These are phyloP conservation scores for Coranthus polyacanthus DNA, from an alignment of 2,797 vertebrate genomes.

Conservation along the genomic window DNA sequence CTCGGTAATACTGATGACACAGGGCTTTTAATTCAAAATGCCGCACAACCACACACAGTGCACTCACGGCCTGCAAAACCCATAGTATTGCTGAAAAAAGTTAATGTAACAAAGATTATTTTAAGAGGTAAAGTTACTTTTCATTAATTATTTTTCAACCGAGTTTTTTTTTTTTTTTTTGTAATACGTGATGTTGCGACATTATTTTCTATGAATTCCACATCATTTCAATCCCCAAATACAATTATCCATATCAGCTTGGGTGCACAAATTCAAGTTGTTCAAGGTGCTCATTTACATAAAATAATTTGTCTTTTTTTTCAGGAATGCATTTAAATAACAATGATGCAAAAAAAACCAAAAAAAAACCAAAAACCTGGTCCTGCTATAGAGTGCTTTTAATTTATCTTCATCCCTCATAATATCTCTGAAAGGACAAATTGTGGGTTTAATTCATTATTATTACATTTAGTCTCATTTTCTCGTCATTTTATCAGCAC, in stretches of 20 bases:
- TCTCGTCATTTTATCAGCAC: not conserved
- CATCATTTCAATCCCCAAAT: slow-evolving; percentile 11
- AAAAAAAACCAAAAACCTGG: too few relatives aligned
- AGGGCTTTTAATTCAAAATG: slow-evolving; percentile 81
- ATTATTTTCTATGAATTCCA: slow-evolving; percentile 3
- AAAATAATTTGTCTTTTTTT: slow-evolving; percentile 16
- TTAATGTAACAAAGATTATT: slow-evolving; percentile 34
- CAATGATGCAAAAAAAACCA: too few relatives aligned
- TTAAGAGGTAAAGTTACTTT: not conserved
- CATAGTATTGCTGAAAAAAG: slow-evolving; percentile 28
- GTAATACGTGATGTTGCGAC: not conserved
- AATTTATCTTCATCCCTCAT: not conserved
- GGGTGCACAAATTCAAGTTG: slow-evolving; percentile 18
- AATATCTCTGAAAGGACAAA: slow-evolving; percentile 14
- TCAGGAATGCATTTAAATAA: slow-evolving; percentile 1
- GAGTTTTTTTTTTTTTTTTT: not conserved
- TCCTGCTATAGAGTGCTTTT: not conserved
- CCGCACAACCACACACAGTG: slow-evolving; percentile 61
- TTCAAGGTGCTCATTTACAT: slow-evolving; percentile 21
- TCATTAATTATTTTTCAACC: slow-evolving; percentile 12
- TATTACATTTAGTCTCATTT: slow-evolving; percentile 2
- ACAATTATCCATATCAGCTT: not conserved
- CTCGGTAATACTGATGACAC: slow-evolving; percentile 85
- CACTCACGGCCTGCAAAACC: slow-evolving; percentile 33
- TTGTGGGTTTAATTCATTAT: slow-evolving; percentile 10